phyloP scores from a whole-genome alignment of 2,797 vertebrate species.

The Pseudochromis fuscus region DNA sequence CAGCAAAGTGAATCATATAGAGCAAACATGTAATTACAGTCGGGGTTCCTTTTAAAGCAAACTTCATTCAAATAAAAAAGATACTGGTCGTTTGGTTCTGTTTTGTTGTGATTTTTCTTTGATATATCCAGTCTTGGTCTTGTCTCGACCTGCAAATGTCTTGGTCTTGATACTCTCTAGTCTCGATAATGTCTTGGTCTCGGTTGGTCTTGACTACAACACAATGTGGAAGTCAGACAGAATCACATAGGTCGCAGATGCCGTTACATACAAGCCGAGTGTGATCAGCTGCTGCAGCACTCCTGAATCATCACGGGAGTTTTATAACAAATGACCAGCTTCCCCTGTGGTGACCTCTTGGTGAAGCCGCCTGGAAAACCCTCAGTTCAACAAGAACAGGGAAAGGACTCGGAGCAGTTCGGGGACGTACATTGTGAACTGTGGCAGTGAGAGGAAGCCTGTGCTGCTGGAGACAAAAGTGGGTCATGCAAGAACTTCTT shows the following conservation, averaged over 20 bases:
- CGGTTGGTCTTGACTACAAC: no score
- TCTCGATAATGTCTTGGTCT: no score
- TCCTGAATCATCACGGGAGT: constrained; percentile 39
- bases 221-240: constrained; percentile 15
- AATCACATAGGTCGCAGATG: constrained; percentile 30
- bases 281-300: constrained; percentile 29
- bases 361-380: constrained; percentile 16
- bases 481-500: constrained; percentile 76
- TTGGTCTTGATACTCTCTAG: no score
- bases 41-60: no score
- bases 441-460: constrained; percentile 25
- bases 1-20: no score
- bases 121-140: no score
- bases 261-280: constrained; percentile 40
- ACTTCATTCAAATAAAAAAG: no score
- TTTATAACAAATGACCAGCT: constrained; percentile 52
- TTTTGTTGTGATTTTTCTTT: no score
- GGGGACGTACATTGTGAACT: constrained; percentile 37
- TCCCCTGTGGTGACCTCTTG: constrained; percentile 32
- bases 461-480: constrained; percentile 70
- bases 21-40: no score
- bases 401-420: constrained; percentile 27
- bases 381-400: constrained; percentile 12
- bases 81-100: no score
- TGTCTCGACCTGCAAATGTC: no score